Percentiles rank a stretch among this genome's conserved stretches.
Evolutionary conservation across 2,113 vertebrate species (phyloP).

Genomic region (Scolopax mira): DNA sequence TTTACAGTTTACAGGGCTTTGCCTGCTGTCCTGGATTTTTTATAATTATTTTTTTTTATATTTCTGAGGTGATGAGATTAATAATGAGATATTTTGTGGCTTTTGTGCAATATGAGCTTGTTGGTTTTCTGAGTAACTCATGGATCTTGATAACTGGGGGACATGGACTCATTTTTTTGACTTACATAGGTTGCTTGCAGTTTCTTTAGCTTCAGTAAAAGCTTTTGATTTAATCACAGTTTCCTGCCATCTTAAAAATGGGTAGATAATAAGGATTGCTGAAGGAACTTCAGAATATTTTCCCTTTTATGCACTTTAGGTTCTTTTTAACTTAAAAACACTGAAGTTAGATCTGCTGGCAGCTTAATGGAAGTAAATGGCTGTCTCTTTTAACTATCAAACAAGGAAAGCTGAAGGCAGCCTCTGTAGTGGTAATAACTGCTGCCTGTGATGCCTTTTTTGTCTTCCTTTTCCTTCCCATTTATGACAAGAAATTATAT

Average conservation of each 20-base stretch:
- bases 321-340: neutral
- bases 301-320: neutral
- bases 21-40: neutral
- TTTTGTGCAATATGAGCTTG: neutral
- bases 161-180: neutral
- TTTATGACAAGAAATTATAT: neutral
- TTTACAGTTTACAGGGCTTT: too few species aligned
- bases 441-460: neutral
- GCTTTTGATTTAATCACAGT: neutral
- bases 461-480: neutral
- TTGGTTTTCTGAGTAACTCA: neutral
- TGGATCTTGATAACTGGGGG: neutral
- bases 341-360: neutral
- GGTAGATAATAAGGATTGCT: neutral
- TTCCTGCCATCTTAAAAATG: neutral
- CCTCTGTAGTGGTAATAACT: neutral
- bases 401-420: neutral
- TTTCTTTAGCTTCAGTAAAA: neutral
- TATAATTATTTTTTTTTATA: neutral
- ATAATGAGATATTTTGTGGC: neutral
- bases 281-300: neutral
- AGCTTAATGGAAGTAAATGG: neutral
- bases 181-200: neutral
- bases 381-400: neutral
- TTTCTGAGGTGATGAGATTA: neutral